Base-by-base conservation (phyloP, 1,140 invertebrate genomes). In the Drosophila jambulina region DNA sequence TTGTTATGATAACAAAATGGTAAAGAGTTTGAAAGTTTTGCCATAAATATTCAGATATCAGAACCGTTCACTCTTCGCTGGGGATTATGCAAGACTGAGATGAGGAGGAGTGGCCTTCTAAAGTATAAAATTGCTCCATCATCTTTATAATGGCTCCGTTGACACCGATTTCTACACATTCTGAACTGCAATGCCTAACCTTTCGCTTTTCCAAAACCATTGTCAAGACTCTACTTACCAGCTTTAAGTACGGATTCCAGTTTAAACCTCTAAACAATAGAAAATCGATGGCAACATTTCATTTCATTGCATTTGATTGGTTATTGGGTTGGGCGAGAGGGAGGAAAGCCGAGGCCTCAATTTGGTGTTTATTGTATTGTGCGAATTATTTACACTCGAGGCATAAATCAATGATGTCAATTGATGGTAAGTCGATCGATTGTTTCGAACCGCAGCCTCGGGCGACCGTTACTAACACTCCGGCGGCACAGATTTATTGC, bases 341-440 rank as follows among this genome's bases (percentile, higher is more conserved):
- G 70, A 34, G 58, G 70, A 42, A 63, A 45, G 65, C 80, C 75
- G 36, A 56, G 45, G 58, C 83, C 75, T 77, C 80, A 80, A 68
- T 86, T 75, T 60, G 71, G 75, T 59, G 42, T 78, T 56, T 56
- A 78, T 68, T 77, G 75, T 82, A 60, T 68, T 77, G 70, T 78
- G 75, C 75, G 68, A 78, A 90, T 88, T 88, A 81, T 90, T 85
- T 75, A 85, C 78, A 90, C 86, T 81, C 58, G 34, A 53, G 49
- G 56, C 45, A 88, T 78, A 88, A 78, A 80, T 80, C 84, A 87
- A 78, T 80, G 69, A 74, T 74, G 70, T 60, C 70, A 72, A 74
- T 72, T 72, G 69, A n/a, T 60, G 32, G 21, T 36, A 71, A 71
- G 51, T 17, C 32, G 51, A 29, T 51, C 49, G 27, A 71, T 71